Evolutionary conservation across 2,888 invertebrate genomes (phyloP).

Genomic region (Lepetodrilus schrolli): DNA sequence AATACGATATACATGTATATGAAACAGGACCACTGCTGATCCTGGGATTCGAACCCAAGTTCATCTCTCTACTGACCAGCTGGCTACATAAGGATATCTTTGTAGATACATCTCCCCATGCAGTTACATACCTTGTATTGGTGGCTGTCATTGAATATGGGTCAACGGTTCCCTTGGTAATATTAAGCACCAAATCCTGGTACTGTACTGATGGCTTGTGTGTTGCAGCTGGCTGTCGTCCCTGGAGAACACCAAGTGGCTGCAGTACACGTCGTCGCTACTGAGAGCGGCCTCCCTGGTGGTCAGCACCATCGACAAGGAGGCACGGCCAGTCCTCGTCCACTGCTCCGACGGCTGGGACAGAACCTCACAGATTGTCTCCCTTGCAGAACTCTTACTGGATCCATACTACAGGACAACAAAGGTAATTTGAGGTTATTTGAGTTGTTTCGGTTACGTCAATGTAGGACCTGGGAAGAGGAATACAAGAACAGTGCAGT

Average conservation of each 20-base stretch:
- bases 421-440: conserved; percentile 80
- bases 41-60: too few species aligned
- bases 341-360: conserved; percentile 99
- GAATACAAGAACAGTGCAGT: too few species aligned
- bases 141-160: too few species aligned
- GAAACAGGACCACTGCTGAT: too few species aligned
- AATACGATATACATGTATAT: too few species aligned
- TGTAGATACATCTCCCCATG: too few species aligned
- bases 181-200: not conserved
- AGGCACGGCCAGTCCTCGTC: conserved; percentile 92
- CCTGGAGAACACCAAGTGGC: conserved; percentile 92
- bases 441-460: not conserved
- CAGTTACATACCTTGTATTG: too few species aligned
- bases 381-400: conserved; percentile 91
- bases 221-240: conserved; percentile 87
- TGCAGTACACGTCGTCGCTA: conserved; percentile 90
- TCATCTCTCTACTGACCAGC: too few species aligned
- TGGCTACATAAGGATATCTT: too few species aligned
- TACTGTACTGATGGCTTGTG: not conserved
- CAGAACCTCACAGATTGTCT: conserved; percentile 96
- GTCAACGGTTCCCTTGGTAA: not conserved
- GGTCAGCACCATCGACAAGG: conserved; percentile 82
- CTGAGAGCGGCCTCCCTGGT: conserved; percentile 87
- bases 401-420: conserved; percentile 96
- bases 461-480: too few species aligned